phyloP scores from a whole-genome alignment of 2,113 vertebrate genomes.

The Neomonachus schauinslandi region DNA sequence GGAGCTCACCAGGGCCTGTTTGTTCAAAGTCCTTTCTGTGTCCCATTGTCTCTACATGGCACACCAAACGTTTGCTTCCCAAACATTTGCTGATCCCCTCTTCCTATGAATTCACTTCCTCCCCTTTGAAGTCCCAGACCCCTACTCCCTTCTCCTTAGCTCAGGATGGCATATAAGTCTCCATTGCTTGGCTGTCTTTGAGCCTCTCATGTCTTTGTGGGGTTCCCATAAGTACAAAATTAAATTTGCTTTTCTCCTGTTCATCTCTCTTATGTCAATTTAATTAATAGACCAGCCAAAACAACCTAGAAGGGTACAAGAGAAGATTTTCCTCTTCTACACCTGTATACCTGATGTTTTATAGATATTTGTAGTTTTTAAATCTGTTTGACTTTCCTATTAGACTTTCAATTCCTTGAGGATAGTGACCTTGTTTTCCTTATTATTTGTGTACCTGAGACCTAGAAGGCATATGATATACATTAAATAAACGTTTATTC shows the following conservation, averaged over 20 bases:
- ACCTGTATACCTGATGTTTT: not conserved
- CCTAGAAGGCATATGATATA: not conserved
- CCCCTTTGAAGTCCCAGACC: not conserved
- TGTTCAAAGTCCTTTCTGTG: not conserved
- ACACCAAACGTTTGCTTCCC: not conserved
- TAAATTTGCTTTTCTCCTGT: not conserved
- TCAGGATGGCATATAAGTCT: not conserved
- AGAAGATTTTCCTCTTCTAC: not conserved
- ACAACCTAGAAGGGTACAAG: not conserved
- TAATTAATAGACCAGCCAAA: not conserved
- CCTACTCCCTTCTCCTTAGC: not conserved
- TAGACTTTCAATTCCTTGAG: conserved; percentile 25
- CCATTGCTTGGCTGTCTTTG: not conserved
- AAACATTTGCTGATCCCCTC: not conserved
- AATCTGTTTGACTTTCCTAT: conserved; percentile 29
- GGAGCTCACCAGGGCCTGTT: not conserved
- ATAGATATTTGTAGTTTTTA: not conserved
- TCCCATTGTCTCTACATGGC: not conserved
- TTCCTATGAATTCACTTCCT: not conserved
- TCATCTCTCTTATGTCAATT: not conserved
- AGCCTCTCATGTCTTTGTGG: not conserved
- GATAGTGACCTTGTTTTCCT: not conserved
- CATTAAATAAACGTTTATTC: conserved; percentile 10
- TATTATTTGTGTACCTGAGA: conserved; percentile 12
- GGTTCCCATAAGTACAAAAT: not conserved